Evolutionary conservation across 2,113 vertebrate species (phyloP).

Genomic region (Vidua chalybeata): DNA sequence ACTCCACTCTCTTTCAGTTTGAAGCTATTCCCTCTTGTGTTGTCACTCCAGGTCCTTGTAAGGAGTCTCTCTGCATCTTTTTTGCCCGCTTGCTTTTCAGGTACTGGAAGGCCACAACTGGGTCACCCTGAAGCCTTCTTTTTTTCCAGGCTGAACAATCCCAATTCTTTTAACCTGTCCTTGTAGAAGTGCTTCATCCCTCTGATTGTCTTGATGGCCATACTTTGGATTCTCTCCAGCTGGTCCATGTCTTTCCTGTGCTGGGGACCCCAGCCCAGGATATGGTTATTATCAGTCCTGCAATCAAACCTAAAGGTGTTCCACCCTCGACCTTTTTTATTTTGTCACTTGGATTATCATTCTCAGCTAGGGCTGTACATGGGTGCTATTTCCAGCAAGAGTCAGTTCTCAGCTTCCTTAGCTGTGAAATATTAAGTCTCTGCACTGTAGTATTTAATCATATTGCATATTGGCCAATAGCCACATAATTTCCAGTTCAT

Average conservation of each 20-base stretch:
- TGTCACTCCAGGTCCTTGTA: background rate
- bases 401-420: constrained; percentile 11
- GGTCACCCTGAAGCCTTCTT: background rate
- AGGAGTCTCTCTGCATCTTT: no score
- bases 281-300: background rate
- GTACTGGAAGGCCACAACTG: background rate
- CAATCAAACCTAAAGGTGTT: background rate
- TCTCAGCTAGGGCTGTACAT: background rate
- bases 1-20: background rate
- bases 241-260: background rate
- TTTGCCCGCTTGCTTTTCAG: background rate
- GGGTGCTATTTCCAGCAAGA: background rate
- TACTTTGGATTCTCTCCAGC: background rate
- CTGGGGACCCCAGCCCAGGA: background rate
- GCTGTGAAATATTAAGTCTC: constrained; percentile 58
- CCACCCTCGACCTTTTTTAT: background rate
- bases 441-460: constrained; percentile 27
- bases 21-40: background rate
- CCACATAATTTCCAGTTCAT: constrained; percentile 59
- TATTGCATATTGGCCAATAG: constrained; percentile 42
- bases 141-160: background rate
- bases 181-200: background rate
- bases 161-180: background rate
- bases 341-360: background rate
- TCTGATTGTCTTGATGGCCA: background rate